Evolutionary conservation across 2,888 invertebrate species (phyloP).

Genomic region (Villa cingulata): DNA sequence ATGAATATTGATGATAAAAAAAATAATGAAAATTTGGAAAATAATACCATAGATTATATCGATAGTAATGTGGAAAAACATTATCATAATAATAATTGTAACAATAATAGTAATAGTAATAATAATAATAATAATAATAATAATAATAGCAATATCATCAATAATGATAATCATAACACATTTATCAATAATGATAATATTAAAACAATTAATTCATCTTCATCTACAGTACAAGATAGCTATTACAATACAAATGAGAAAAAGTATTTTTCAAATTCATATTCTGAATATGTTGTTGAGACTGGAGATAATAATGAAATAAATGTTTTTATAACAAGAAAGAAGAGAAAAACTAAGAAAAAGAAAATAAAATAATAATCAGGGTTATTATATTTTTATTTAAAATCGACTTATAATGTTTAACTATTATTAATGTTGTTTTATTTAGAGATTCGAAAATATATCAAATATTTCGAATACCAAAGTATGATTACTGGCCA

Average conservation of each 20-base stretch:
- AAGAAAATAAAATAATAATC: not conserved
- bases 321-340: constrained; percentile 11
- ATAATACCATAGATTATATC: too few species aligned
- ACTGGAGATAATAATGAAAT: constrained; percentile 5
- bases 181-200: not conserved
- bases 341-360: constrained; percentile 6
- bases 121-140: not conserved
- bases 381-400: too few species aligned
- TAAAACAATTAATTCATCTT: not conserved
- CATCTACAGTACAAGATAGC: too few species aligned
- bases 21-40: too few species aligned
- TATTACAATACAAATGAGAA: too few species aligned
- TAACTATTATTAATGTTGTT: too few species aligned
- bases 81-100: not conserved
- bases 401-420: too few species aligned
- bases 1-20: too few species aligned
- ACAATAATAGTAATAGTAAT: not conserved
- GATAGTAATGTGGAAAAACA: too few species aligned
- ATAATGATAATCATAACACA: not conserved
- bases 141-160: not conserved
- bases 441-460: too few species aligned
- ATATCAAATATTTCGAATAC: too few species aligned
- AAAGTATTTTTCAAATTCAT: not conserved
- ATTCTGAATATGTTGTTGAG: constrained; percentile 8
- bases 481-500: too few species aligned